Conservation (phyloP, 2,888 invertebrate genomes). For the Myopa tessellatipennis region DNA sequence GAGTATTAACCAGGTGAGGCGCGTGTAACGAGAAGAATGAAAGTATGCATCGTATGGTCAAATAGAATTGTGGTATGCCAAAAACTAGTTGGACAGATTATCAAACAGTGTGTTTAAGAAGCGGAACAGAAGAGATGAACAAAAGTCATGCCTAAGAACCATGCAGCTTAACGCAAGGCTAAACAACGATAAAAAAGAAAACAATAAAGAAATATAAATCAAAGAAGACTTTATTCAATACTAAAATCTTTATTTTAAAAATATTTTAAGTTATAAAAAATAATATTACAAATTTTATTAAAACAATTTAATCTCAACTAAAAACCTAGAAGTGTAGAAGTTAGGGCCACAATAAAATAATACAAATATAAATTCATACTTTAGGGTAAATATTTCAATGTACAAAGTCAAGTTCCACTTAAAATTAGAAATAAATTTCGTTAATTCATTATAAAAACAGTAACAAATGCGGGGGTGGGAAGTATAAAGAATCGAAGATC, state of each 20-base stretch:
- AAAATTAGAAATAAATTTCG: slow-evolving; percentile 4
- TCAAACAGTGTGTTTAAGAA: slow-evolving; percentile 28
- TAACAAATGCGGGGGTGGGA: slow-evolving; percentile 16
- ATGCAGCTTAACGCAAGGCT: slow-evolving; percentile 38
- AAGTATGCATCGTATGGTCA: slow-evolving; percentile 33
- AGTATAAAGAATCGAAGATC: slow-evolving; percentile 1
- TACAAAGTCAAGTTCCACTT: slow-evolving; percentile 17
- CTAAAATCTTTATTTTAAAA: slow-evolving; percentile 45
- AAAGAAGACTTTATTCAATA: slow-evolving; percentile 43
- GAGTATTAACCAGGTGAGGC: no score
- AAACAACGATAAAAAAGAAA: slow-evolving; percentile 37
- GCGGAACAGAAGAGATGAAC: slow-evolving; percentile 16
- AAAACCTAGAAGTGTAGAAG: slow-evolving; percentile 13
- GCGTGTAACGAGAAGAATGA: slow-evolving; percentile 37
- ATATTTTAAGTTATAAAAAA: slow-evolving; percentile 45
- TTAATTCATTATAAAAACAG: neutral
- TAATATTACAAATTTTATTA: slow-evolving; percentile 41
- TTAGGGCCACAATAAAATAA: slow-evolving; percentile 18
- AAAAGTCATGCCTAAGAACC: slow-evolving; percentile 42
- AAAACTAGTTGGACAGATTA: slow-evolving; percentile 21
- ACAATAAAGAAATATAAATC: slow-evolving; percentile 40
- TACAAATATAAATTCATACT: slow-evolving; percentile 20
- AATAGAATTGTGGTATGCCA: slow-evolving; percentile 2
- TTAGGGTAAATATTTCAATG: slow-evolving; percentile 9
- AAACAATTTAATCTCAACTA: slow-evolving; percentile 28